phyloP scores from a whole-genome alignment of 1,140 invertebrate genomes.

The Bathynomus jamesi region DNA sequence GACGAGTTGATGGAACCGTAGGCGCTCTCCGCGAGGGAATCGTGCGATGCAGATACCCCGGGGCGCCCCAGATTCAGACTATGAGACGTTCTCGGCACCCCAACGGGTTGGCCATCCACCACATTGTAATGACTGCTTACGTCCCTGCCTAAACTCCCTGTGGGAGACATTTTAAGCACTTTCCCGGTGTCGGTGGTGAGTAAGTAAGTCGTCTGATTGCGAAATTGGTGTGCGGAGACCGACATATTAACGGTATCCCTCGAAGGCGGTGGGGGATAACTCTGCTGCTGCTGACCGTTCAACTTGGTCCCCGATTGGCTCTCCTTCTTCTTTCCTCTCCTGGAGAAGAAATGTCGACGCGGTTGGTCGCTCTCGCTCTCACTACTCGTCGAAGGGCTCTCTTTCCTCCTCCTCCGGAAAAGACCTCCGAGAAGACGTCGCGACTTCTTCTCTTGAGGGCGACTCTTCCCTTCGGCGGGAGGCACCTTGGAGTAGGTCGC shows the following conservation, averaged over 20 bases:
- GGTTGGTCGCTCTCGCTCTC: not conserved
- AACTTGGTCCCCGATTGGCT: not conserved
- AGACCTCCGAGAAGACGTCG: not conserved
- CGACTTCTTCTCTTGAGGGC: not conserved
- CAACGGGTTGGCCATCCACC: not conserved
- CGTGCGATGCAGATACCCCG: not conserved
- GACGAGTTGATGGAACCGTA: not conserved
- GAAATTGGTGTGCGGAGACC: not conserved
- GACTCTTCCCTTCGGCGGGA: not conserved
- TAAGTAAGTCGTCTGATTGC: not conserved
- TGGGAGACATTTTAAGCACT: not conserved
- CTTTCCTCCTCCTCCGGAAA: not conserved
- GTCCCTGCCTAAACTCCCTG: not conserved
- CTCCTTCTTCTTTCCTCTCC: not conserved
- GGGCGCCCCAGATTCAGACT: not conserved
- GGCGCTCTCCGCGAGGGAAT: not conserved
- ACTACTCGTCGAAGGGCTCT: not conserved
- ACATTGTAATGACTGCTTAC: not conserved
- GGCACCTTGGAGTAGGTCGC: too few relatives aligned
- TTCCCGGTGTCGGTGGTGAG: not conserved
- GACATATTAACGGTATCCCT: not conserved
- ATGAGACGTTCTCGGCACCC: not conserved
- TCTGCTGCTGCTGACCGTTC: not conserved
- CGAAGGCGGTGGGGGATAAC: not conserved
- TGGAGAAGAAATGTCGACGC: not conserved